Evolutionary conservation across 2,797 vertebrate species (phyloP), one percentile per base, ranked within the genome.

Genomic region (Thaleichthys pacificus): DNA sequence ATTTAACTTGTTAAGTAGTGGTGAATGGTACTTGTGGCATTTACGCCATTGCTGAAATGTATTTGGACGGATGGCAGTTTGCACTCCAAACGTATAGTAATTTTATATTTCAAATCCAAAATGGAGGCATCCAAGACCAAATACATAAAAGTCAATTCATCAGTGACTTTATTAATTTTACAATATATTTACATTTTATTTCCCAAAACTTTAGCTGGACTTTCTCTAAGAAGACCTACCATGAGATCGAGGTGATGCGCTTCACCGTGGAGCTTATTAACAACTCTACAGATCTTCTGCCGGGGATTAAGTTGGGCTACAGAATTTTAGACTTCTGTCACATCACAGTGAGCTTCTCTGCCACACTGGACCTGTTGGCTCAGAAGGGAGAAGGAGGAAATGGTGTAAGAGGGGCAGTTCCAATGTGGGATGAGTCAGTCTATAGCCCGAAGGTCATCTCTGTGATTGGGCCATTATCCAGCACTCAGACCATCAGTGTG

Each of bases 201-300:
- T 61, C 71, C 49, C 71, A 2, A 54, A 67, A 30, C 64, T 42
- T 1, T 1, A n/a, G 51, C 5, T 54, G 51, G 4, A 54, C 57
- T 21, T 51, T 66, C 14, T 51, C 22, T 24, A 22, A 38, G 0
- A 22, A 21, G 0, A 19, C 87, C 69, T 91, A 91, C 84, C 85
- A 76, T 30, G 69, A 80, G 51, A 77, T 91, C 71, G 88, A 92
- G 68, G 84, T 91, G 76, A 91, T 93, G 90, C 86, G 86, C 74
- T 93, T 91, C 0, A 86, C 91, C 0, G 79, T 91, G 42, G 89
- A 91, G 26, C 85, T 93, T 76, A 88, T 93, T 67, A 93, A 92
- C 82, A 92, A 89, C 21, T 84, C 61, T 2, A 87, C 77, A 24
- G 2, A 22, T 14, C 83, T 93, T 58, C 81, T 93, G 22, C 91